Base-by-base conservation (phyloP, 2,113 vertebrate species). In the Zosterops pallidus region DNA sequence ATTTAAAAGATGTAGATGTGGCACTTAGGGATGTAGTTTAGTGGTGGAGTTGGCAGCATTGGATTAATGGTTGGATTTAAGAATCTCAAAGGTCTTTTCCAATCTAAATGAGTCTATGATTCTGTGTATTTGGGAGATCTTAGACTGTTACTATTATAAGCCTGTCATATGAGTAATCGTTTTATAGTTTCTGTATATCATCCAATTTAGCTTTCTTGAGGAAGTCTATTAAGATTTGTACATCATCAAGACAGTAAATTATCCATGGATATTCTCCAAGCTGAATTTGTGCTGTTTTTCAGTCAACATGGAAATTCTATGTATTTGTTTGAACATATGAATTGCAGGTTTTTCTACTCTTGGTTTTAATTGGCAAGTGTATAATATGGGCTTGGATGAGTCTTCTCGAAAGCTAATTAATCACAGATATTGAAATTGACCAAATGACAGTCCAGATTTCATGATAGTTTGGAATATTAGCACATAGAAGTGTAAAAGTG, bases 241-340 rank as follows among this genome's bases (percentile, higher is more conserved):
- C 28, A 71, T 75, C 46, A 56, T 60, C 47, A 86, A 41, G 53
- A 74, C 4, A 57, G 11, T 56, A 76, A 68, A 92, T 94, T 90
- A 71, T 60, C 56, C 60, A 68, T 39, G 86, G 41, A 92, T 90
- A 83, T 37, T 89, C 25, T 83, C 44, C 52, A 86, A 90, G 37
- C 26, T 81, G 39, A 90, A 85, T 81, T 50, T 75, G 19, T n/a
- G 11, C 18, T 91, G 21, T 44, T 95, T 94, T 92, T 93, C 41
- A 67, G 5, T 89, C 71, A 67, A 8, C 1, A 3, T 69, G 63
- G 47, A 90, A 60, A 71, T 75, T 41, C 53, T 81, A 78, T 90
- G 11, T 93, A 59, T 90, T 95, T 88, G 81, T 42, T 49, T 68
- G 83, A 86, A 64, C 18, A 68, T 83, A 41, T 86, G 80, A 96